Evolutionary conservation across 2,888 invertebrate genomes (phyloP).

Genomic region (Exephanes ischioxanthus): DNA sequence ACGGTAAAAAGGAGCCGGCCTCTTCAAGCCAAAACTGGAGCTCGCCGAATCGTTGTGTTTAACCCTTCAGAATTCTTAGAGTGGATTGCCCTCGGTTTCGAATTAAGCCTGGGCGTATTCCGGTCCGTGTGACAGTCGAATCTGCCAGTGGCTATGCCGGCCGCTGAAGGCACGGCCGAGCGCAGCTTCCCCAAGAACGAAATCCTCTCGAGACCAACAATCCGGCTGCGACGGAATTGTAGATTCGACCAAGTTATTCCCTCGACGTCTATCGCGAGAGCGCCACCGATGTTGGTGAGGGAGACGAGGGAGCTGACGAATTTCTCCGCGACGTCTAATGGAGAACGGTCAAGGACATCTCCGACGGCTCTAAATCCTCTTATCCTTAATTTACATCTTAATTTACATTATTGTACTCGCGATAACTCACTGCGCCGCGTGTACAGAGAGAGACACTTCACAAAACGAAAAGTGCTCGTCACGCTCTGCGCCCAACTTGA

Average conservation of each 20-base stretch:
- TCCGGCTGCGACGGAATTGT: conserved; percentile 50
- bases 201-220: conserved; percentile 48
- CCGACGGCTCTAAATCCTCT: conserved; percentile 41
- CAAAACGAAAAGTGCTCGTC: background rate
- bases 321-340: conserved; percentile 47
- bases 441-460: conserved; percentile 43
- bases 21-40: conserved; percentile 25
- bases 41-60: conserved; percentile 54
- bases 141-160: conserved; percentile 45
- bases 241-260: conserved; percentile 59
- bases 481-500: background rate
- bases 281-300: conserved; percentile 27
- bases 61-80: conserved; percentile 18
- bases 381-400: conserved; percentile 57
- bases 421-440: conserved; percentile 41
- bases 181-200: conserved; percentile 38
- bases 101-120: conserved; percentile 47
- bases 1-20: conserved; percentile 2
- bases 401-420: conserved; percentile 56
- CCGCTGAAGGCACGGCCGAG: conserved; percentile 9
- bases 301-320: background rate
- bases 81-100: conserved; percentile 44
- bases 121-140: conserved; percentile 41
- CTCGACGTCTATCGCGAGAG: conserved; percentile 52
- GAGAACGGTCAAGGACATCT: conserved; percentile 59